A percentile compares a stretch with the other conserved stretches of the same genome.
These are phyloP conservation scores for Cydia strobilella DNA, from an alignment of 1,140 invertebrate genomes.

Conservation along the genomic window DNA sequence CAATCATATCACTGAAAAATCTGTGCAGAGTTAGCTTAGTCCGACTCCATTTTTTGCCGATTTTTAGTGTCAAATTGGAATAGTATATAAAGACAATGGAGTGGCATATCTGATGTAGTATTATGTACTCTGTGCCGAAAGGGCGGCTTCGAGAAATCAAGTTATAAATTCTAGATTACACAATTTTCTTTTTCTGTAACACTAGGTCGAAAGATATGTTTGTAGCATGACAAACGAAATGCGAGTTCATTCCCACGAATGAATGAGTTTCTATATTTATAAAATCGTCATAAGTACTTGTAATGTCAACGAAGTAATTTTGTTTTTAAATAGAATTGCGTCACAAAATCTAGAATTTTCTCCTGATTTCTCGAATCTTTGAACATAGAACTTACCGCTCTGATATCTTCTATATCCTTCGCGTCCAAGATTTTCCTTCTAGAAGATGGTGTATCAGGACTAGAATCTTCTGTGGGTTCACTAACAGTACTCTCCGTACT, in stretches of 20 bases:
- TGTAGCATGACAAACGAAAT: neutral
- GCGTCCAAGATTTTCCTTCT: constrained; percentile 59
- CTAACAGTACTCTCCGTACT: constrained; percentile 72
- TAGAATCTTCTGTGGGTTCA: constrained; percentile 67
- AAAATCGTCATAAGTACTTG: neutral
- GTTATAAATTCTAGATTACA: neutral
- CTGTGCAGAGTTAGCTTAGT: no score
- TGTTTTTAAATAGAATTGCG: neutral
- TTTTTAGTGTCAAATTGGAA: no score
- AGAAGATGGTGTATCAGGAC: constrained; percentile 65
- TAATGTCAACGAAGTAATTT: neutral
- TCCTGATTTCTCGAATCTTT: neutral
- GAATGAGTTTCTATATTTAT: constrained; percentile 20
- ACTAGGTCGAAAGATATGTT: neutral
- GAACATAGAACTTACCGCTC: constrained; percentile 66
- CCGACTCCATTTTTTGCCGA: no score
- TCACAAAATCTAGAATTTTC: constrained; percentile 5
- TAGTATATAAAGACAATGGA: no score
- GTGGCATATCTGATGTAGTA: neutral
- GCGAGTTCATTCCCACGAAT: constrained; percentile 1
- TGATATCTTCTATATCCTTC: constrained; percentile 68
- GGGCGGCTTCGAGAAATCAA: neutral
- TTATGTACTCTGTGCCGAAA: neutral
- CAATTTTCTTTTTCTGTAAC: no score
- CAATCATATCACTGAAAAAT: no score